Conservation (phyloP, 1,140 invertebrate genomes). For the Drosophila arawakana region DNA sequence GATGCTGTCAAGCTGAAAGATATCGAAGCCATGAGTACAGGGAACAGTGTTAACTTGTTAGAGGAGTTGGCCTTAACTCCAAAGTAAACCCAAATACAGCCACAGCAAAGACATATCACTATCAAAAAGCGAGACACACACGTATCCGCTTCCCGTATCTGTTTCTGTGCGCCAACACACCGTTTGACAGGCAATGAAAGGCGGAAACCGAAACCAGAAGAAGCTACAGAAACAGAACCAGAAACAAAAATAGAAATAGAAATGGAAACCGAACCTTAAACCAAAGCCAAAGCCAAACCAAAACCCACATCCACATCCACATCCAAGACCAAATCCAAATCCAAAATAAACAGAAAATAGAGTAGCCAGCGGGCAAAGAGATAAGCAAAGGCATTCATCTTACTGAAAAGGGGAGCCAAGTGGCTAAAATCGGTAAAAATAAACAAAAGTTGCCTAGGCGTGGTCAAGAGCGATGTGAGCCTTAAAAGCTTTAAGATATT, state of each 20-base stretch:
- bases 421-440: conserved; percentile 19
- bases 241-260: conserved; percentile 16
- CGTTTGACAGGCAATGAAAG: conserved; percentile 71
- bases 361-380: conserved; percentile 51
- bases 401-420: conserved; percentile 33
- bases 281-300: not conserved
- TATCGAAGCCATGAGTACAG: conserved; percentile 39
- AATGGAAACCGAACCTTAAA: conserved; percentile 5
- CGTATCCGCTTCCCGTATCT: conserved; percentile 30
- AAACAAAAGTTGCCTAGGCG: conserved; percentile 54
- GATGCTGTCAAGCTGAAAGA: conserved; percentile 81
- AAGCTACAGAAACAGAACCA: conserved; percentile 10
- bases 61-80: conserved; percentile 3
- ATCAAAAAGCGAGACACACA: conserved; percentile 40
- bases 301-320: not conserved
- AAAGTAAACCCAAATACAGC: conserved; percentile 33
- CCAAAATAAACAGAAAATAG: conserved; percentile 44
- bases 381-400: conserved; percentile 83
- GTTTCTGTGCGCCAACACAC: conserved; percentile 60
- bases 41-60: conserved; percentile 22
- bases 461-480: conserved; percentile 50
- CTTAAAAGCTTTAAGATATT: conserved; percentile 51
- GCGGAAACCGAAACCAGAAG: conserved; percentile 26
- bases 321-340: conserved; percentile 26
- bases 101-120: conserved; percentile 60